Evolutionary conservation across 2,113 vertebrate species (phyloP).

Genomic region (Pionites leucogaster): DNA sequence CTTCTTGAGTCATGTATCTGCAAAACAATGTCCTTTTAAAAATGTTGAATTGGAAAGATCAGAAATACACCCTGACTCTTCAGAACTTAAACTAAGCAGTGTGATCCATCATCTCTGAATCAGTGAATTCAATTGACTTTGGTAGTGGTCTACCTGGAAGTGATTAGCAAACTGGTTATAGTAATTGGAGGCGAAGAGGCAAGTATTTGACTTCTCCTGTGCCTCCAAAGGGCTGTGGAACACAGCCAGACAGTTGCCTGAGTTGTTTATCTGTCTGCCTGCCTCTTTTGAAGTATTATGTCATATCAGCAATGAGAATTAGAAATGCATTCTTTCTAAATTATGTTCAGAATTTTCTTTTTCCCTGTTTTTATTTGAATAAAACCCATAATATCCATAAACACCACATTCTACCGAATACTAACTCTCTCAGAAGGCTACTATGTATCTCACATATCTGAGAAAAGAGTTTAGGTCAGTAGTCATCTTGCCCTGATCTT

Average conservation of each 20-base stretch:
- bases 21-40: not conserved
- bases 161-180: conserved; percentile 12
- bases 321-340: not conserved
- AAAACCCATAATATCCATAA: not conserved
- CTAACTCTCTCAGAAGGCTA: not conserved
- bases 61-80: not conserved
- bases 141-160: conserved; percentile 4
- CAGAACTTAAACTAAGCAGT: not conserved
- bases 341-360: not conserved
- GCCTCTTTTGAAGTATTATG: not conserved
- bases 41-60: not conserved
- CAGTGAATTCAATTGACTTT: not conserved
- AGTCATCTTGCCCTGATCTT: not conserved
- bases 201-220: not conserved
- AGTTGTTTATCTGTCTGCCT: not conserved
- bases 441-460: not conserved
- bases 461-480: not conserved
- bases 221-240: not conserved
- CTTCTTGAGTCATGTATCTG: not conserved
- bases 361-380: not conserved
- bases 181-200: not conserved
- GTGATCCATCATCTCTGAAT: not conserved
- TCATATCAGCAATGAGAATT: not conserved
- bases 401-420: not conserved
- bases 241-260: not conserved